phyloP scores from a whole-genome alignment of 1,140 invertebrate genomes.

The Saccostrea cuccullata region DNA sequence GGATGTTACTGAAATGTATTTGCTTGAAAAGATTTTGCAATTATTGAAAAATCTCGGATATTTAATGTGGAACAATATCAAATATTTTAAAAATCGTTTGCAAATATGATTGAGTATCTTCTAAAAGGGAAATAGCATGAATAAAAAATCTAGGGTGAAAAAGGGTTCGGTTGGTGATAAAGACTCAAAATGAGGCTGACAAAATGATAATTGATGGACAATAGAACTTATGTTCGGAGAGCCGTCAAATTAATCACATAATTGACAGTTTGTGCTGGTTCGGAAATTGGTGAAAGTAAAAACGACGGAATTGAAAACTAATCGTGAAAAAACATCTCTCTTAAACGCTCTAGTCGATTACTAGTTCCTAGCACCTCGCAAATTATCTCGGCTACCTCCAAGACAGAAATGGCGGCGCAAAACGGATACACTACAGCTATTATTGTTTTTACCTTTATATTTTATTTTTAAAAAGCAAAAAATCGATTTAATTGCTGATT shows the following conservation, averaged over 20 bases:
- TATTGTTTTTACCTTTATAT: background rate
- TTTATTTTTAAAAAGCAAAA: background rate
- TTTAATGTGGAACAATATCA: background rate
- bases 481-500: conserved; percentile 12
- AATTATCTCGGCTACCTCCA: conserved; percentile 5
- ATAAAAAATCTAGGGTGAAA: background rate
- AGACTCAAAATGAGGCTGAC: conserved; percentile 2
- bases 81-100: background rate
- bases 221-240: conserved; percentile 11
- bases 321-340: conserved; percentile 28
- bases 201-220: conserved; percentile 17
- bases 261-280: conserved; percentile 33
- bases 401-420: background rate
- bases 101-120: background rate
- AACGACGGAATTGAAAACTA: background rate
- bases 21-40: background rate
- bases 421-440: conserved; percentile 1
- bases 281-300: conserved; percentile 37
- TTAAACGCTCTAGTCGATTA: conserved; percentile 23
- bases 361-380: conserved; percentile 14
- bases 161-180: conserved; percentile 3
- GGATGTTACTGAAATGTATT: background rate
- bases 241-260: conserved; percentile 14
- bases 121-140: background rate
- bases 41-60: background rate